These are phyloP conservation scores for Lumbricus terrestris DNA, from an alignment of 2,888 invertebrate genomes.

Conservation along the genomic window DNA sequence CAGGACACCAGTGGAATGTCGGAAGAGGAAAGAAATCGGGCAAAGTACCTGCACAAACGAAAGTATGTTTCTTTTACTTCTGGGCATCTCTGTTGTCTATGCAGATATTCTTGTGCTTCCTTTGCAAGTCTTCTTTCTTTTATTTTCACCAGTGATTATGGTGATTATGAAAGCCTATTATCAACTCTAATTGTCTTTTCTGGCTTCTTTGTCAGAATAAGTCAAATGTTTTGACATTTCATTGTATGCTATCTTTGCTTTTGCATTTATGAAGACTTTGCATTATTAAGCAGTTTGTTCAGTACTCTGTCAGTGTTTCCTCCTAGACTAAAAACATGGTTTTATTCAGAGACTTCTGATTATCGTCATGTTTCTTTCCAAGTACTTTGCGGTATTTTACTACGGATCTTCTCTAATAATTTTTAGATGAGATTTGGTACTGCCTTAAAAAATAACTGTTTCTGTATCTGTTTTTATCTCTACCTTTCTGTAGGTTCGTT, in stretches of 20 bases:
- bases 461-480: neutral
- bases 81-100: neutral
- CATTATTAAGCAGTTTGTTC: neutral
- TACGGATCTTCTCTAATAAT: neutral
- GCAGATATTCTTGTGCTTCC: neutral
- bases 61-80: neutral
- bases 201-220: too few relatives aligned
- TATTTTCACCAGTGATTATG: neutral
- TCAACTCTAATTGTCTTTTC: too few relatives aligned
- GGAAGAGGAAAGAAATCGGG: neutral
- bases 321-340: neutral
- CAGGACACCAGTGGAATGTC: neutral
- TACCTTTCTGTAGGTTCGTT: neutral
- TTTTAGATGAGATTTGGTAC: neutral
- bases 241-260: neutral
- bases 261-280: neutral
- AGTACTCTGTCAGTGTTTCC: neutral
- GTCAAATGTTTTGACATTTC: too few relatives aligned
- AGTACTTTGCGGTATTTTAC: too few relatives aligned
- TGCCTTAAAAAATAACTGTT: neutral
- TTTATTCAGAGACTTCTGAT: neutral
- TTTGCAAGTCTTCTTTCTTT: neutral
- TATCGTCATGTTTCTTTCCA: neutral
- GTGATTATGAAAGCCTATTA: neutral
- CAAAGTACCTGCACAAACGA: slow-evolving; percentile 5